Evolutionary conservation across 2,888 invertebrate species (phyloP).

Genomic region (Acanthoscelides obtectus): DNA sequence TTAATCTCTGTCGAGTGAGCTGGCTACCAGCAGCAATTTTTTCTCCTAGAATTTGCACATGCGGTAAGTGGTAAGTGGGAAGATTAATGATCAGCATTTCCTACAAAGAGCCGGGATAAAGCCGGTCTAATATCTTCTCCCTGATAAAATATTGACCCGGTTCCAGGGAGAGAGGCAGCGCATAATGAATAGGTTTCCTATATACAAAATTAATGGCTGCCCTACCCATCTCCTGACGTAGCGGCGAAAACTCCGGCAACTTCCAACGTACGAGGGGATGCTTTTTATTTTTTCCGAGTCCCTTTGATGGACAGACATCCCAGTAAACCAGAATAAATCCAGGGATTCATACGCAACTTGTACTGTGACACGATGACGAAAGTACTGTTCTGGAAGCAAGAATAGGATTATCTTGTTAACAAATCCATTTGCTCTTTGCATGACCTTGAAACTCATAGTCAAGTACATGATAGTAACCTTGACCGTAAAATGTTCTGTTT

Average conservation of each 20-base stretch:
- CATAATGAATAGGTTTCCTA: constrained; percentile 29
- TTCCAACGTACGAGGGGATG: neutral
- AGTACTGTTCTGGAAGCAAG: too few species aligned
- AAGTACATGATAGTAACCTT: too few species aligned
- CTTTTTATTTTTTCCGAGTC: neutral
- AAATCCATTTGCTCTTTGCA: too few species aligned
- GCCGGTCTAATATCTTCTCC: neutral
- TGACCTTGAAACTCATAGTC: too few species aligned
- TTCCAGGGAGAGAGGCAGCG: constrained; percentile 16
- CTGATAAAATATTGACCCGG: constrained; percentile 31
- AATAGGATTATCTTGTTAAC: too few species aligned
- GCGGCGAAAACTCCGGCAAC: constrained; percentile 14
- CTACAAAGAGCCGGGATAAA: neutral
- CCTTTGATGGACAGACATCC: too few species aligned
- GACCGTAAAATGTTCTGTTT: too few species aligned
- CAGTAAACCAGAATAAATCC: too few species aligned
- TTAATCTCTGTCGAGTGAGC: neutral
- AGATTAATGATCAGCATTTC: neutral
- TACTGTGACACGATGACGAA: too few species aligned
- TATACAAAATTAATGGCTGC: constrained; percentile 33
- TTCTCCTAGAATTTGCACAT: neutral
- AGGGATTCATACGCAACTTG: too few species aligned
- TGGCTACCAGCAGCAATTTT: neutral
- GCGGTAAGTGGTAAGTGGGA: neutral
- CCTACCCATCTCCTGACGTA: constrained; percentile 14